Percentiles rank a stretch among this genome's conserved stretches.
phyloP scores from a whole-genome alignment of 2,797 vertebrate species.

The Gila robusta region DNA sequence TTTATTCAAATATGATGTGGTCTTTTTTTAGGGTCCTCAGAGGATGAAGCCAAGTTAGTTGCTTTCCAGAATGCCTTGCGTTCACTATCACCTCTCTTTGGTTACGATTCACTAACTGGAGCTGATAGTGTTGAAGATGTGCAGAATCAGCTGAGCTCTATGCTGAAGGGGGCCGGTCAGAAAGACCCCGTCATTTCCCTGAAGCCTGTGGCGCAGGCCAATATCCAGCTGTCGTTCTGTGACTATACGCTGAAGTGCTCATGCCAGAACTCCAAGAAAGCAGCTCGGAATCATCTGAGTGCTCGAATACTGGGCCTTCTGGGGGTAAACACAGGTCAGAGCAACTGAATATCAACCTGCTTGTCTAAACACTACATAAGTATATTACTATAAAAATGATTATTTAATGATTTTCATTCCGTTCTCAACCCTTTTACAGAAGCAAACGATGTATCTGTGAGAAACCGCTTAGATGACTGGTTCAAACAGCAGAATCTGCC shows the following conservation, averaged over 20 bases:
- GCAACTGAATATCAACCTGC: not conserved
- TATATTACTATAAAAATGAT: not conserved
- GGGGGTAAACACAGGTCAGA: constrained; percentile 55
- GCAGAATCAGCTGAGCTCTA: constrained; percentile 49
- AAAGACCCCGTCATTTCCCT: constrained; percentile 11
- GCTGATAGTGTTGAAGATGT: not conserved
- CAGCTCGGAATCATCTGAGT: constrained; percentile 52
- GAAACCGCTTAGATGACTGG: constrained; percentile 64
- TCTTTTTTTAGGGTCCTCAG: constrained; percentile 53
- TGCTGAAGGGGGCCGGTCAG: constrained; percentile 52
- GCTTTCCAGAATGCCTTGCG: constrained; percentile 49
- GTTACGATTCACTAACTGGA: constrained; percentile 12
- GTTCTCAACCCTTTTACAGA: constrained; percentile 26
- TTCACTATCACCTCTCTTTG: constrained; percentile 52
- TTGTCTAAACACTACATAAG: not conserved
- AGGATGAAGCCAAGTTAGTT: constrained; percentile 41
- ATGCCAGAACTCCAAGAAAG: constrained; percentile 47
- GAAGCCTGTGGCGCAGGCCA: constrained; percentile 23
- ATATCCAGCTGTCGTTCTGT: constrained; percentile 50
- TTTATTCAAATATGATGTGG: not conserved
- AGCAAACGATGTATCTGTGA: constrained; percentile 10
- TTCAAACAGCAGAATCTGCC: constrained; percentile 53
- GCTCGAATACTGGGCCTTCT: constrained; percentile 60
- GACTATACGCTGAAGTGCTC: constrained; percentile 53
- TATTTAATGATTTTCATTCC: not conserved